phyloP scores from a whole-genome alignment of 2,888 invertebrate genomes.

The Notodonta dromedarius region DNA sequence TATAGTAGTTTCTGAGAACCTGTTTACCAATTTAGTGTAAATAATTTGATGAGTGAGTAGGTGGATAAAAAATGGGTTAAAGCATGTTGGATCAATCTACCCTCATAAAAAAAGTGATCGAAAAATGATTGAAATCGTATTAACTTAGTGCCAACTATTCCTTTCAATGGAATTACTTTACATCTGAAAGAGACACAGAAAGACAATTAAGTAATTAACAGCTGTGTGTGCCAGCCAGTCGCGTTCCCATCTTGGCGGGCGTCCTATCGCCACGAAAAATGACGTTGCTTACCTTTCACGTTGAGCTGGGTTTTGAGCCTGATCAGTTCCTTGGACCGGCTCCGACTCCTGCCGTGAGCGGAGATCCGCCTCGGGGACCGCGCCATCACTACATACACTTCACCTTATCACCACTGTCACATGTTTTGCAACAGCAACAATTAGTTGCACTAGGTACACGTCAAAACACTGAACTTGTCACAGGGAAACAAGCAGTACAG shows the following conservation, averaged over 20 bases:
- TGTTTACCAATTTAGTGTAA: not conserved
- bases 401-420: slow-evolving; percentile 14
- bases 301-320: slow-evolving; percentile 70
- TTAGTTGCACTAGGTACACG: slow-evolving; percentile 14
- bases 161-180: too few species aligned
- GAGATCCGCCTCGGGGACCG: slow-evolving; percentile 73
- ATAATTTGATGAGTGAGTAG: not conserved
- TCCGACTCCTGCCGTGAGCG: slow-evolving; percentile 65
- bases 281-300: slow-evolving; percentile 63
- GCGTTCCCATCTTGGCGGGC: not conserved
- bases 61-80: not conserved
- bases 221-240: not conserved
- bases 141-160: too few species aligned
- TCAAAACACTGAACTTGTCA: slow-evolving; percentile 30
- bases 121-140: too few species aligned
- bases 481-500: slow-evolving; percentile 16
- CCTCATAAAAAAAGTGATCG: too few species aligned
- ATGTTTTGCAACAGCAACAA: slow-evolving; percentile 14
- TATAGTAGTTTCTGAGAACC: not conserved
- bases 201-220: not conserved
- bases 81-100: too few species aligned
- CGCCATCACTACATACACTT: slow-evolving; percentile 57
- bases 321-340: slow-evolving; percentile 68
- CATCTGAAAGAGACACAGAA: not conserved
- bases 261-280: not conserved